A percentile compares a stretch with the other conserved stretches of the same genome.
These are phyloP conservation scores for Ophioderma brevispina DNA, from an alignment of 35 echinoderm and acorn worm genomes.

Conservation along the genomic window DNA sequence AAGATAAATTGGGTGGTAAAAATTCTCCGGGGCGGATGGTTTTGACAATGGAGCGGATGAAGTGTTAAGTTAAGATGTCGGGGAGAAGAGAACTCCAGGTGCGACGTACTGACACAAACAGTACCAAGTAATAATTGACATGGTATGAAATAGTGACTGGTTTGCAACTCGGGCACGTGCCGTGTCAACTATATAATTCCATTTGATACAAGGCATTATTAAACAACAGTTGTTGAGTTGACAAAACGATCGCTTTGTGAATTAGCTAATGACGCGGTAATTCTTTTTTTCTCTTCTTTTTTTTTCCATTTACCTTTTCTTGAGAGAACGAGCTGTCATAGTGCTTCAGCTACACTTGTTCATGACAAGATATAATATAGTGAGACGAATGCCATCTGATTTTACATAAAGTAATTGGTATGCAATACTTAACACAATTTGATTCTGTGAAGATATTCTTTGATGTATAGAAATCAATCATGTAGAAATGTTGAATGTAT, in stretches of 20 bases:
- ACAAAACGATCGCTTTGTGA: background rate
- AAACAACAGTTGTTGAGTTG: constrained; percentile 1
- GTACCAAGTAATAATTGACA: background rate
- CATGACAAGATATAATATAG: too few species aligned
- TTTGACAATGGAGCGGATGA: background rate
- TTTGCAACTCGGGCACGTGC: background rate
- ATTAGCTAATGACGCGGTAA: background rate
- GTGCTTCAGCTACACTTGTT: too few species aligned
- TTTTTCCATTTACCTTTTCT: too few species aligned
- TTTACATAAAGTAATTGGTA: background rate
- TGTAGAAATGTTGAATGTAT: too few species aligned
- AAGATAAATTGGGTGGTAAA: constrained; percentile 7
- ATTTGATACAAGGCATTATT: constrained; percentile 1
- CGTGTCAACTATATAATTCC: background rate
- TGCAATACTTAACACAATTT: too few species aligned
- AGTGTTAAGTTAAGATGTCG: constrained; percentile 10
- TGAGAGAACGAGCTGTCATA: too few species aligned
- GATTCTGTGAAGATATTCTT: too few species aligned
- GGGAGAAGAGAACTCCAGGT: background rate
- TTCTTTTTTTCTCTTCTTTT: background rate
- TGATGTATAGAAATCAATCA: too few species aligned
- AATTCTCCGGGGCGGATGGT: background rate
- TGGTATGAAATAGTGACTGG: background rate
- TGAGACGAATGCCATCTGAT: background rate
- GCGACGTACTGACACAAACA: background rate